A percentile compares a stretch with the other conserved stretches of the same genome.
phyloP scores from a whole-genome alignment of 2,113 vertebrate species.

The Phodopus roborovskii region DNA sequence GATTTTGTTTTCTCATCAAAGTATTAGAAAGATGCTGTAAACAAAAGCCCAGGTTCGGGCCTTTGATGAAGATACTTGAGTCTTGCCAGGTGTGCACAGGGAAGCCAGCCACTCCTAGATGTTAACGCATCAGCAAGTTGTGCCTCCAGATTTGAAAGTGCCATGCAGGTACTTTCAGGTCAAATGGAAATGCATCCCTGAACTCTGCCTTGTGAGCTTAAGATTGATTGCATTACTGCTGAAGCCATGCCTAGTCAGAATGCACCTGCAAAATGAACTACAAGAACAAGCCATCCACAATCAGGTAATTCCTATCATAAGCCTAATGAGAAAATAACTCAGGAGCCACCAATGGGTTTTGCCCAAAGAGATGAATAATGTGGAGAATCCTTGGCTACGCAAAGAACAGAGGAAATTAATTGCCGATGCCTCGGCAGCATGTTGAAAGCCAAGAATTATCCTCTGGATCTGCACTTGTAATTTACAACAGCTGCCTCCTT shows the following conservation, averaged over 20 bases:
- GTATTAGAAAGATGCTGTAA: not conserved
- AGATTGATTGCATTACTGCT: conserved; percentile 42
- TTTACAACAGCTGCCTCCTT: conserved; percentile 77
- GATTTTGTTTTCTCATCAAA: not conserved
- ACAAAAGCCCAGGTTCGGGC: not conserved
- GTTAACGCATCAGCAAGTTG: conserved; percentile 30
- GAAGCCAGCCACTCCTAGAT: conserved; percentile 39
- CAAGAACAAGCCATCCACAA: conserved; percentile 47
- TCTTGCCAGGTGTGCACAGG: not conserved
- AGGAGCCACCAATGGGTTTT: conserved; percentile 64
- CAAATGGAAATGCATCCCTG: conserved; percentile 46
- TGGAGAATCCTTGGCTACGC: conserved; percentile 65
- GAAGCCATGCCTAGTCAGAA: conserved; percentile 36
- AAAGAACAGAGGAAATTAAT: conserved; percentile 78
- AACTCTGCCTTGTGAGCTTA: conserved; percentile 41
- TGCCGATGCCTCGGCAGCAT: conserved; percentile 67
- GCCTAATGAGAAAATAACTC: conserved; percentile 77
- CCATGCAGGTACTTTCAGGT: conserved; percentile 47
- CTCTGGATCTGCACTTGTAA: conserved; percentile 67
- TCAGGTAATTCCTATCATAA: conserved; percentile 71
- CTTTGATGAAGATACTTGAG: not conserved
- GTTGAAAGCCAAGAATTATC: conserved; percentile 79
- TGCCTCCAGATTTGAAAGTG: conserved; percentile 57
- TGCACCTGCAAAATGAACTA: conserved; percentile 61
- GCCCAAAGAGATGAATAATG: conserved; percentile 76